Evolutionary conservation across 2,888 invertebrate genomes (phyloP).

Genomic region (Patella depressa): DNA sequence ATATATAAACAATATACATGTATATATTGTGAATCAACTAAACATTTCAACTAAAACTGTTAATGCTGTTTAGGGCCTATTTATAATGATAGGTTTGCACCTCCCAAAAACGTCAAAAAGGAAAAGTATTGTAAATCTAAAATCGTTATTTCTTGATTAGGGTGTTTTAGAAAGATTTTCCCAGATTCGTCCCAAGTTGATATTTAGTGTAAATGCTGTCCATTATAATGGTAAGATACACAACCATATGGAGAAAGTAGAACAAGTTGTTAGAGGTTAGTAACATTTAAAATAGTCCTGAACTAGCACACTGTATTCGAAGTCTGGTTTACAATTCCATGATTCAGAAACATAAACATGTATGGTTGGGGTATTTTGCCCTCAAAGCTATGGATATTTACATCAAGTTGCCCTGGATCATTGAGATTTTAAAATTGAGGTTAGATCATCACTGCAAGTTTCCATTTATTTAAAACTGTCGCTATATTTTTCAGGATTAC

Average conservation of each 20-base stretch:
- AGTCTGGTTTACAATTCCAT: too few relatives aligned
- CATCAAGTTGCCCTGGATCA: not conserved
- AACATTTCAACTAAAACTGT: too few relatives aligned
- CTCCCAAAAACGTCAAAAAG: not conserved
- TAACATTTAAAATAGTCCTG: too few relatives aligned
- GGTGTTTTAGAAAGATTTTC: conserved; percentile 73
- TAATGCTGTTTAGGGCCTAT: too few relatives aligned
- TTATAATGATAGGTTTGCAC: too few relatives aligned
- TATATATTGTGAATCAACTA: too few relatives aligned
- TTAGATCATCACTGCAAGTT: not conserved
- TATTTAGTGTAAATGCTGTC: conserved; percentile 75
- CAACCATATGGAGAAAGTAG: conserved; percentile 73
- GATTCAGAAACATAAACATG: too few relatives aligned
- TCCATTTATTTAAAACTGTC: not conserved
- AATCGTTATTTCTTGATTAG: conserved; percentile 49
- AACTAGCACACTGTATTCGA: too few relatives aligned
- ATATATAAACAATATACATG: too few relatives aligned
- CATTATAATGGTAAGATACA: conserved; percentile 75
- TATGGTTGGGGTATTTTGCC: too few relatives aligned
- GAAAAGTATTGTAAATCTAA: not conserved
- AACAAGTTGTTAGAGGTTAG: conserved; percentile 71
- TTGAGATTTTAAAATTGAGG: not conserved
- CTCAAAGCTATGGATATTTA: too few relatives aligned
- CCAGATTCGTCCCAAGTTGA: conserved; percentile 74
- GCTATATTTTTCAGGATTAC: conserved; percentile 56